Conservation (phyloP, 1,140 invertebrate species). For the Camponotus floridanus region DNA sequence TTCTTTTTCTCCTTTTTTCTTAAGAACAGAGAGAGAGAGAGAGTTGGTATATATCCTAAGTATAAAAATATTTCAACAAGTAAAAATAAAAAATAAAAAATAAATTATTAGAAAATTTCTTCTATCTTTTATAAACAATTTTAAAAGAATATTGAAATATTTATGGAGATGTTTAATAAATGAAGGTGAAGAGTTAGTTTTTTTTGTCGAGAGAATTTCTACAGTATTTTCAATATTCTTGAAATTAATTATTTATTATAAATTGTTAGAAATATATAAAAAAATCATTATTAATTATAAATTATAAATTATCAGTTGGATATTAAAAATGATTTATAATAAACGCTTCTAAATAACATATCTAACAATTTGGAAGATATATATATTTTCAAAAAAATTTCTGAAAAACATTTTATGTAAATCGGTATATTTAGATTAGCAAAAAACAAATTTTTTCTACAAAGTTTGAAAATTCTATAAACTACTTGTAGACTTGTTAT, state of each 20-base stretch:
- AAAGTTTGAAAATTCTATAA: slow-evolving; percentile 2
- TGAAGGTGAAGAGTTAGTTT: neutral
- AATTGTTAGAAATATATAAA: neutral
- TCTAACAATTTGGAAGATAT: neutral
- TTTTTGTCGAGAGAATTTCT: neutral
- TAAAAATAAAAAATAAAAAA: neutral
- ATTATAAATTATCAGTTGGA: too few species aligned
- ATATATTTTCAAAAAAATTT: slow-evolving; percentile 17
- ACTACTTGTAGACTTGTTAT: slow-evolving; percentile 27
- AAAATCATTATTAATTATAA: neutral
- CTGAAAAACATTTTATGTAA: neutral
- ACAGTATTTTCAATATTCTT: neutral
- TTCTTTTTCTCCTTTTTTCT: too few species aligned
- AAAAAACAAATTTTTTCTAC: neutral
- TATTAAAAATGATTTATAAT: neutral
- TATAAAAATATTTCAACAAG: neutral
- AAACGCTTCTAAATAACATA: neutral
- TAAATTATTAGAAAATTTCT: neutral
- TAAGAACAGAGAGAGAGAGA: too few species aligned
- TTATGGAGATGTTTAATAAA: neutral
- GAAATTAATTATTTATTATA: neutral
- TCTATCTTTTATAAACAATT: neutral
- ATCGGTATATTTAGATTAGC: neutral
- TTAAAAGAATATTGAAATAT: neutral
- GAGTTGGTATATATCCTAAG: neutral